Evolutionary conservation across 2,888 invertebrate genomes (phyloP), one percentile per base, ranked within the genome.

Genomic region (Polyommatus iphigenia): DNA sequence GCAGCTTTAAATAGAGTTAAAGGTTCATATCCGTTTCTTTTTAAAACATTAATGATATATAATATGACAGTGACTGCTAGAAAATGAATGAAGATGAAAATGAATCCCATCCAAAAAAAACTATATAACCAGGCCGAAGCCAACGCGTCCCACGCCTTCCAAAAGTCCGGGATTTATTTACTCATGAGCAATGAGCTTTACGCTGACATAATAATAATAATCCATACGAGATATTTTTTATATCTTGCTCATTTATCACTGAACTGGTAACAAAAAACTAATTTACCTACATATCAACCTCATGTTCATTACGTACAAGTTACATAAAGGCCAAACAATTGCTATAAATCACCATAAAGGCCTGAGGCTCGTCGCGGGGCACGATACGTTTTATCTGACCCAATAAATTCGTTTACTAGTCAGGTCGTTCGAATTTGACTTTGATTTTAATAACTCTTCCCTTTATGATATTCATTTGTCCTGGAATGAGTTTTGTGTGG

Each of bases 341-440:
- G 75, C 75, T 29, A 54, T 75, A 75, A 75, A 75, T 75, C 75
- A 75, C 75, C 54, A 18, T 50, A 54, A 54, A 75, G 18, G 50
- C 75, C 75, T 7, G 75, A 54, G 54, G 75, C 75, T 75, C 54
- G 54, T 75, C 75, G 18, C 54, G 50, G 50, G 54, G 29, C 18
- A 50, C 32, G 50, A 75, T 75, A 54, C 32, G 54, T 75, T 75
- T 75, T 75, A 75, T 75, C 75, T 75, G 54, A 75, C 29, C 75
- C 32, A 54, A 75, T 75, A 75, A 75, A 75, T 75, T 54, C 18
- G 20, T 75, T 75, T 29, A 54, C 75, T 54, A 54, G 75, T 75
- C 29, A 54, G 29, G 29, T 75, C 29, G 15, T 73, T 15, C 20
- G 24, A 73, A 73, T 71, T 71, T 71, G 71, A 71, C 73, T 73